Evolutionary conservation across 64 coral and sea anemone genomes (phyloP).

Genomic region (Cladopsammia gracilis): DNA sequence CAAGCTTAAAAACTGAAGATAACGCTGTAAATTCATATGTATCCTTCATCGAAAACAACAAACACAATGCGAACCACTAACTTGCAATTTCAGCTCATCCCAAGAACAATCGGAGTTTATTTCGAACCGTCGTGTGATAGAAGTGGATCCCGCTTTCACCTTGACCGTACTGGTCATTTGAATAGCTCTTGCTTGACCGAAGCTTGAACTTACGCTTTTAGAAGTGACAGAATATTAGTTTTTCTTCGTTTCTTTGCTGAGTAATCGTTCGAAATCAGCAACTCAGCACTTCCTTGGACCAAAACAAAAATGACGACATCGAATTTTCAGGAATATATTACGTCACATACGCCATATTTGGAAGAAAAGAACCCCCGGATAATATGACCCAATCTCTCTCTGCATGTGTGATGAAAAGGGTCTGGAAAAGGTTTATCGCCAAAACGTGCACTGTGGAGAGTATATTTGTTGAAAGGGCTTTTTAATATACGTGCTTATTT

Average conservation of each 20-base stretch:
- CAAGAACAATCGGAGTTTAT: constrained; percentile 20
- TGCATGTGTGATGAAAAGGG: too few species aligned
- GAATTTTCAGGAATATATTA: neutral
- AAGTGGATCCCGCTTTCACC: constrained; percentile 45
- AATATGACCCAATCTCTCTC: neutral
- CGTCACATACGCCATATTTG: neutral
- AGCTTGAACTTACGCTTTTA: neutral
- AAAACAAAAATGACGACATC: constrained; percentile 40
- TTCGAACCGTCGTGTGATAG: constrained; percentile 39
- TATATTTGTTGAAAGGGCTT: too few species aligned
- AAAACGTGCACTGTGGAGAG: too few species aligned
- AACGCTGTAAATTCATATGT: neutral
- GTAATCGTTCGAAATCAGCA: neutral
- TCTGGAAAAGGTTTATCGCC: too few species aligned
- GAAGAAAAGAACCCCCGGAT: constrained; percentile 6
- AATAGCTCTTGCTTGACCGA: neutral
- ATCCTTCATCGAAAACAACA: too few species aligned
- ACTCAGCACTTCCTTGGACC: constrained; percentile 1
- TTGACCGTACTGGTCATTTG: constrained; percentile 42
- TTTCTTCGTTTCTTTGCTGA: neutral
- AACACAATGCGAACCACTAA: neutral
- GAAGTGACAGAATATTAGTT: neutral
- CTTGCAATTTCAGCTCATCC: constrained; percentile 21
- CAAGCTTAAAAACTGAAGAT: neutral
- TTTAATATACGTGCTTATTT: too few species aligned